phyloP scores from a whole-genome alignment of 2,113 vertebrate genomes.

The Enhydra lutris region DNA sequence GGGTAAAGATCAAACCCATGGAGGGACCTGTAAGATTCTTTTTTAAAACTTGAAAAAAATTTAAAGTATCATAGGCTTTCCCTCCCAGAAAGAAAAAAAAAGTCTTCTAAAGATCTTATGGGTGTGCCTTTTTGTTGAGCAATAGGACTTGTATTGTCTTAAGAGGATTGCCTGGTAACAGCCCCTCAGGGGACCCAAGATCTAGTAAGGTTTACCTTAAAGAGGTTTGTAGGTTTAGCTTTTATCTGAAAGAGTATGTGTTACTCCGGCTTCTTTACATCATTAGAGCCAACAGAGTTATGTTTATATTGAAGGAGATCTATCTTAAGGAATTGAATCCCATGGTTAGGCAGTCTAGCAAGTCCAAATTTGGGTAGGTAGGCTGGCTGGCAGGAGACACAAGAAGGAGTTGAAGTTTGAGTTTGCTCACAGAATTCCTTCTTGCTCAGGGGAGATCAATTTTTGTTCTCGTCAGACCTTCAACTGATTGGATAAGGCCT shows the following conservation, averaged over 20 bases:
- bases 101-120: neutral
- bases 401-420: neutral
- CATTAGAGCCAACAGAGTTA: neutral
- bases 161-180: neutral
- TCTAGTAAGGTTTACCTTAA: neutral
- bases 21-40: neutral
- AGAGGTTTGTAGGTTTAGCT: neutral
- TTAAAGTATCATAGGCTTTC: neutral
- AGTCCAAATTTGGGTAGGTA: neutral
- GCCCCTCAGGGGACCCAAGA: neutral
- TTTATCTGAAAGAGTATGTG: neutral
- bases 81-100: neutral
- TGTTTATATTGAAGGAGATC: neutral
- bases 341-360: neutral
- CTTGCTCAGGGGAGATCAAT: too few relatives aligned
- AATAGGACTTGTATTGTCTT: neutral
- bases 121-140: neutral
- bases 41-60: neutral
- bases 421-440: neutral
- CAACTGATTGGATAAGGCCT: neutral
- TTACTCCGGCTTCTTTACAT: neutral
- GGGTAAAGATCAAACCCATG: neutral
- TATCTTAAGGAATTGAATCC: neutral
- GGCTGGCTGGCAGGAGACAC: neutral
- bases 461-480: neutral